Conservation (phyloP, 2,113 vertebrate species). For the Procapra przewalskii region DNA sequence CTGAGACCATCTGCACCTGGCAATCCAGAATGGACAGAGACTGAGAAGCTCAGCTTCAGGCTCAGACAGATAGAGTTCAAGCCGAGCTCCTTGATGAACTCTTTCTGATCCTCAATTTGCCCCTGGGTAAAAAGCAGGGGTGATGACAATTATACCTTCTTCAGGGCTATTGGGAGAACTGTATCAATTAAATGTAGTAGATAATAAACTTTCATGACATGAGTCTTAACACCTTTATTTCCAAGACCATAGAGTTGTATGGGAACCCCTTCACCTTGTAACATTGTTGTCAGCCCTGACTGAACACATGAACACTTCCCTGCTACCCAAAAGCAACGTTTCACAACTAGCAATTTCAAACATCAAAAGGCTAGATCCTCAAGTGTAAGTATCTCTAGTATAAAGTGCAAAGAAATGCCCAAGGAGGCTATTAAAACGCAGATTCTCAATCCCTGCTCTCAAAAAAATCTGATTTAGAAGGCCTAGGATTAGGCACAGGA, state of each 20-base stretch:
- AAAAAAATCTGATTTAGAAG: background rate
- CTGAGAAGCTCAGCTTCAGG: background rate
- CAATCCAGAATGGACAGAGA: background rate
- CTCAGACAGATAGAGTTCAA: background rate
- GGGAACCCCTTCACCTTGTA: background rate
- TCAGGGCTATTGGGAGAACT: background rate
- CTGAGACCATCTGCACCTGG: background rate
- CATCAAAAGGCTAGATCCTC: background rate
- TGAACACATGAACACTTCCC: background rate
- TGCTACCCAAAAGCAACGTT: background rate
- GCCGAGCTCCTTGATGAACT: background rate
- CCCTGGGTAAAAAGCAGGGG: background rate
- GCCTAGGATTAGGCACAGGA: background rate
- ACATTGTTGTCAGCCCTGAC: background rate
- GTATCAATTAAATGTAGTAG: background rate
- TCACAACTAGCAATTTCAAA: background rate
- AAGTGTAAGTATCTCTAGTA: background rate
- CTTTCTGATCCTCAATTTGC: background rate
- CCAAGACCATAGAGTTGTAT: background rate
- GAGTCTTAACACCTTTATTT: background rate
- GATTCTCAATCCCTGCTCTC: background rate
- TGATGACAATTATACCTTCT: background rate
- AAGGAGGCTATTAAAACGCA: background rate
- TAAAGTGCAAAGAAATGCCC: background rate
- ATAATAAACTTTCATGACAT: background rate